A percentile compares a stretch with the other conserved stretches of the same genome.
phyloP scores from a whole-genome alignment of 2,888 invertebrate genomes.

The Platynereis dumerilii region DNA sequence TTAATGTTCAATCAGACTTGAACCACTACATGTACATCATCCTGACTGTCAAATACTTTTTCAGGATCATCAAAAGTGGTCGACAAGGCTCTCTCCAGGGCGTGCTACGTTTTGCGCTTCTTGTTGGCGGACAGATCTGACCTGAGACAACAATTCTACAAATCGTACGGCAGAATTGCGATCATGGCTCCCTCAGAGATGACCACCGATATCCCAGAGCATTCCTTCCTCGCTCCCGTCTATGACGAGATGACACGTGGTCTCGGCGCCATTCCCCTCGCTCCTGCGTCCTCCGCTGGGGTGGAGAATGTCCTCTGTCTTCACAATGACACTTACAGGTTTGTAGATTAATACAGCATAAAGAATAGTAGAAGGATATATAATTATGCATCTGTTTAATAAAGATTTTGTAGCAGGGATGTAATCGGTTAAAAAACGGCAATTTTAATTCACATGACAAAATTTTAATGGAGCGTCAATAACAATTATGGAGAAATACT shows the following conservation, averaged over 20 bases:
- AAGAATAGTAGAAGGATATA: no score
- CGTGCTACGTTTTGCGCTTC: slow-evolving; percentile 50
- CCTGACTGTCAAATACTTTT: background rate
- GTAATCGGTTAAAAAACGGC: no score
- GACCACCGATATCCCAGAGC: slow-evolving; percentile 46
- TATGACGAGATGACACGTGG: slow-evolving; percentile 42
- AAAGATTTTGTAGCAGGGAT: no score
- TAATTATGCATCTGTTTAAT: no score
- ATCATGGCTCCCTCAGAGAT: slow-evolving; percentile 40
- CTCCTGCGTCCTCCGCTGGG: slow-evolving; percentile 43
- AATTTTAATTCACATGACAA: no score
- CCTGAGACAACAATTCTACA: slow-evolving; percentile 43
- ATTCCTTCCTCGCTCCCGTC: slow-evolving; percentile 34
- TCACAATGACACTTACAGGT: slow-evolving; percentile 24
- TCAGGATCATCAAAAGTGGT: slow-evolving; percentile 41
- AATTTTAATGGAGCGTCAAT: no score
- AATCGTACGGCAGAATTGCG: slow-evolving; percentile 45
- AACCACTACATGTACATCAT: no score
- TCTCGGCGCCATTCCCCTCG: slow-evolving; percentile 42
- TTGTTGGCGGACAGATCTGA: slow-evolving; percentile 46
- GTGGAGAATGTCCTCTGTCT: slow-evolving; percentile 49
- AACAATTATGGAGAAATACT: no score
- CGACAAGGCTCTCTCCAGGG: slow-evolving; percentile 45
- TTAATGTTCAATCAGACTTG: no score
- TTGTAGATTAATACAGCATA: no score